Base-by-base conservation (phyloP, 1,140 invertebrate species). In the Episyrphus balteatus region DNA sequence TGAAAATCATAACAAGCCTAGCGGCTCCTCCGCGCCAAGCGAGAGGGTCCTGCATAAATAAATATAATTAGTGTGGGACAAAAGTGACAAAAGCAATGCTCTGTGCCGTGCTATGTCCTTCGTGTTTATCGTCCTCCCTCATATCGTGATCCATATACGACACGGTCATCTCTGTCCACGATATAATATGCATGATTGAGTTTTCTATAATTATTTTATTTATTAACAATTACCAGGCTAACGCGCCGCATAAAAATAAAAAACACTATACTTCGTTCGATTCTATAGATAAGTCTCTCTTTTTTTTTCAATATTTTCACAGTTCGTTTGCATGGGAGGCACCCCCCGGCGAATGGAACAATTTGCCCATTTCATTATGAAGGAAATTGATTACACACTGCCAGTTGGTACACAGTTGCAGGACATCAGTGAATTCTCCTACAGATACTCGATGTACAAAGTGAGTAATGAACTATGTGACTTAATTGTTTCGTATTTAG, bases 261-360 rank as follows among this genome's bases (percentile, higher is more conserved):
- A n/a, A n/a, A n/a, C n/a, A n/a, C n/a, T n/a, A n/a, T n/a, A n/a
- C n/a, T n/a, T n/a, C n/a, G n/a, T n/a, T n/a, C n/a, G n/a, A n/a
- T n/a, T n/a, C n/a, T n/a, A n/a, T n/a, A n/a, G n/a, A n/a, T n/a
- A 14, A 10, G 18, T 32, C 41, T 38, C 39, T 42, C 32, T 26
- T 26, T 33, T 50, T 40, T 58, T n/a, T n/a, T n/a, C n/a, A n/a
- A n/a, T n/a, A 52, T 41, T 47, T 46, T 72, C 75, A 31, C 70
- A 96, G 92, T 98, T 97, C 71, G 91, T 98, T 10, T 98, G 93
- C 70, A 93, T 97, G 84, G 94, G 95, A 41, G 96, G 95, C 10
- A 96, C 92, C 13, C 88, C 91, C 5, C 91, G 88, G 60, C 77
- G 95, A 30, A 93, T 98, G 89, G 82, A 92, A 68, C 79, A 85